phyloP scores from a whole-genome alignment of 92 coral and sea anemone species.

The Epizoanthus fatuus region DNA sequence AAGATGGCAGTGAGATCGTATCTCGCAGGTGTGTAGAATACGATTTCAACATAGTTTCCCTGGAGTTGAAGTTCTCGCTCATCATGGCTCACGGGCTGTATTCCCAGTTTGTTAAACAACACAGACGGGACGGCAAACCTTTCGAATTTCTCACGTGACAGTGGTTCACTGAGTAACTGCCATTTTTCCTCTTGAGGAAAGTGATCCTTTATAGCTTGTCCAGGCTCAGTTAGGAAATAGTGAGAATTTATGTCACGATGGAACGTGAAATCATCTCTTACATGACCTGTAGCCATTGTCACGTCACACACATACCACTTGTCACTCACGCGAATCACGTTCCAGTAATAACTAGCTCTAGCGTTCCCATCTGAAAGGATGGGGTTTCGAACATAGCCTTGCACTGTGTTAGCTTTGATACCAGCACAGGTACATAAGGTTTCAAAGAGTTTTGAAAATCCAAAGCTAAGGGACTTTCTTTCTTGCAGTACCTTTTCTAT shows the following conservation, averaged over 20 bases:
- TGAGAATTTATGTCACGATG: slow-evolving; percentile 70
- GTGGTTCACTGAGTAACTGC: slow-evolving; percentile 77
- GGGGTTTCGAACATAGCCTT: slow-evolving; percentile 72
- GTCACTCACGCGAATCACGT: slow-evolving; percentile 67
- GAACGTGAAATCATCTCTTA: slow-evolving; percentile 78
- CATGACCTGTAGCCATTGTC: slow-evolving; percentile 82
- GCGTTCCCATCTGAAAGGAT: slow-evolving; percentile 62
- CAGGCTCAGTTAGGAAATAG: slow-evolving; percentile 84
- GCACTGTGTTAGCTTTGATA: slow-evolving; percentile 50
- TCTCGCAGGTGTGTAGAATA: slow-evolving; percentile 76
- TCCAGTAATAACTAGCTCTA: slow-evolving; percentile 77
- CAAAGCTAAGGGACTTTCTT: slow-evolving; percentile 65
- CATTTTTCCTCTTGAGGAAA: slow-evolving; percentile 77
- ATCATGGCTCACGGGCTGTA: slow-evolving; percentile 75
- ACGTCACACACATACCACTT: slow-evolving; percentile 86
- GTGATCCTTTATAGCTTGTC: slow-evolving; percentile 75
- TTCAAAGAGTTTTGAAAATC: slow-evolving; percentile 76
- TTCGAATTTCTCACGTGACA: slow-evolving; percentile 70
- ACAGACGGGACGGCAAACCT: slow-evolving; percentile 76
- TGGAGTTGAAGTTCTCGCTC: slow-evolving; percentile 55
- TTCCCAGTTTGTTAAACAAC: slow-evolving; percentile 62
- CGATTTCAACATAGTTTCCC: slow-evolving; percentile 68
- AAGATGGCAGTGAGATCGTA: slow-evolving; percentile 65
- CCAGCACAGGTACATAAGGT: slow-evolving; percentile 72
- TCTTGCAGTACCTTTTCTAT: slow-evolving; percentile 62